phyloP scores from a whole-genome alignment of 2,888 invertebrate genomes.

The Morpho helenor region DNA sequence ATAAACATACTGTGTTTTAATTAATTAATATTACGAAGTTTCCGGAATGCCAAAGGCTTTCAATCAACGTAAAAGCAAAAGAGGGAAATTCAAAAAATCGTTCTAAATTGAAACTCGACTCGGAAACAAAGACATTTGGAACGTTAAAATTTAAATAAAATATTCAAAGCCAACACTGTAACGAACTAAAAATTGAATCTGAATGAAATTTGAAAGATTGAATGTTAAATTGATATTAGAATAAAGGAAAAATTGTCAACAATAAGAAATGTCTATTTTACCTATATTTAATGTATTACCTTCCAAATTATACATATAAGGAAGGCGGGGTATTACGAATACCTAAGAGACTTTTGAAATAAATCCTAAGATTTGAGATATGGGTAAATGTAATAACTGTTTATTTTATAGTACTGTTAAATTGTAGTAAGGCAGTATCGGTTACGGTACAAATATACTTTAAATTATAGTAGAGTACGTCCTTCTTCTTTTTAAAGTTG shows the following conservation, averaged over 20 bases:
- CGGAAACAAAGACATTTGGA: neutral
- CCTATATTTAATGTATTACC: too few relatives aligned
- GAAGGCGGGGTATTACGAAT: too few relatives aligned
- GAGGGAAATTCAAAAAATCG: neutral
- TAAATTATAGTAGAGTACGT: too few relatives aligned
- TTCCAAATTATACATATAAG: too few relatives aligned
- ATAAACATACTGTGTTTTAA: too few relatives aligned
- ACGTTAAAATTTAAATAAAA: neutral
- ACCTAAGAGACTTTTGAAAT: too few relatives aligned
- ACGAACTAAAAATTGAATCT: neutral
- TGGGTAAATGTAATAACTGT: too few relatives aligned
- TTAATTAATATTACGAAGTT: neutral
- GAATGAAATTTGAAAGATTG: neutral
- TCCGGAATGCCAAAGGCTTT: neutral
- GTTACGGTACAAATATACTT: too few relatives aligned
- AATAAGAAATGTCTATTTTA: neutral
- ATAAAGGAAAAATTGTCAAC: constrained; percentile 23
- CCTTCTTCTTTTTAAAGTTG: too few relatives aligned
- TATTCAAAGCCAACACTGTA: neutral
- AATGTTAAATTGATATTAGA: constrained; percentile 3
- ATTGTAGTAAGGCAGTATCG: too few relatives aligned
- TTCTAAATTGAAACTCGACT: neutral
- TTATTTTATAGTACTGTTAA: too few relatives aligned
- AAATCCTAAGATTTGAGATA: too few relatives aligned
- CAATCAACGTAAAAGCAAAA: neutral